Percentiles rank a stretch among this genome's conserved stretches.
phyloP scores from a whole-genome alignment of 2,888 invertebrate genomes.

The Heliconius hortense region DNA sequence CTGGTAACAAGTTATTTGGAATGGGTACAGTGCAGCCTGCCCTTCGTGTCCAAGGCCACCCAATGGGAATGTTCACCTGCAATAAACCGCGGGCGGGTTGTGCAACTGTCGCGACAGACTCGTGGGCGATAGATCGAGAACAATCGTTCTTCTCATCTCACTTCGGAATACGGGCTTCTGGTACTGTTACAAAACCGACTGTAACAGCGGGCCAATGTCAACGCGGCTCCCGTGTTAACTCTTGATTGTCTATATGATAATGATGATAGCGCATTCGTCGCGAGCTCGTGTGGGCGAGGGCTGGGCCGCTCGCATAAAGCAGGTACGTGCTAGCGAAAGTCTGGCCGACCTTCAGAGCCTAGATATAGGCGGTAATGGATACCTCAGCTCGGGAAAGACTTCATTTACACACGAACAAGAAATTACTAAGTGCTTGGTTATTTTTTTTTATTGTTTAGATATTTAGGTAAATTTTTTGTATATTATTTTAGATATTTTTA shows the following conservation, averaged over 20 bases:
- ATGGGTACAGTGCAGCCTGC: slow-evolving; percentile 42
- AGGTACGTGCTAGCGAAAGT: slow-evolving; percentile 73
- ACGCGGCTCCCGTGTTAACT: slow-evolving; percentile 60
- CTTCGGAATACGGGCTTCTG: slow-evolving; percentile 74
- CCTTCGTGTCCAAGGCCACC: slow-evolving; percentile 57
- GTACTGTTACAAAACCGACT: slow-evolving; percentile 75
- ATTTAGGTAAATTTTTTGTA: background rate
- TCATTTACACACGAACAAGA: slow-evolving; percentile 58
- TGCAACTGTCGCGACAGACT: slow-evolving; percentile 63
- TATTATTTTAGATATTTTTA: background rate
- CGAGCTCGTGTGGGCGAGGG: slow-evolving; percentile 70
- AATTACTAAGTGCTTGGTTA: slow-evolving; percentile 13
- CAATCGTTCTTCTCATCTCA: slow-evolving; percentile 69
- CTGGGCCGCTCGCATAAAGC: slow-evolving; percentile 67
- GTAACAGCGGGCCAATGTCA: slow-evolving; percentile 78
- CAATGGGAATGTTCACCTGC: slow-evolving; percentile 61
- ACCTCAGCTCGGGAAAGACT: slow-evolving; percentile 65
- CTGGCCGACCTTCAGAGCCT: slow-evolving; percentile 76
- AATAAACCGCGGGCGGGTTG: slow-evolving; percentile 56
- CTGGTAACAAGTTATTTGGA: slow-evolving; percentile 49
- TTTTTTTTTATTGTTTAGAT: background rate
- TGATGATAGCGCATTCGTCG: slow-evolving; percentile 57
- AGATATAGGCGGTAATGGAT: slow-evolving; percentile 72
- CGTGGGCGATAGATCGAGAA: slow-evolving; percentile 59
- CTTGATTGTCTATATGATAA: slow-evolving; percentile 66